A percentile compares a stretch with the other conserved stretches of the same genome.
phyloP scores from a whole-genome alignment of 2,113 vertebrate species.

The Planiliza haematocheilus region DNA sequence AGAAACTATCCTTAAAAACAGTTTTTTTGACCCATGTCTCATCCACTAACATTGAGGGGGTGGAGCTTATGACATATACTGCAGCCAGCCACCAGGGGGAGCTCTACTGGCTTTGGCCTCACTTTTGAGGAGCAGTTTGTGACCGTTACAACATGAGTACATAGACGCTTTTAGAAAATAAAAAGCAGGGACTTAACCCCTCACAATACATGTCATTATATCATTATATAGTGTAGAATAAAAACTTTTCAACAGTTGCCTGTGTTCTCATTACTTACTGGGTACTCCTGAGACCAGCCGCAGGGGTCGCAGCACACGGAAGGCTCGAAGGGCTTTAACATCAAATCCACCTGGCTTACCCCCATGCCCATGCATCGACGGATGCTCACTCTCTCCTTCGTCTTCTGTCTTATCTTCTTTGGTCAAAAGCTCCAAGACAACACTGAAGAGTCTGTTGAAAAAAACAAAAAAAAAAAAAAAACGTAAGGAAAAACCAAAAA shows the following conservation, averaged over 20 bases:
- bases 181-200: conserved; percentile 49
- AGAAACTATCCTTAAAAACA: too few species aligned
- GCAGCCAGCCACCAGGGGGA: too few species aligned
- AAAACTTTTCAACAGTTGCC: too few species aligned
- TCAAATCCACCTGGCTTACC: conserved; percentile 98
- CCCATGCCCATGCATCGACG: conserved; percentile 84
- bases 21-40: too few species aligned
- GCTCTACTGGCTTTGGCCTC: too few species aligned
- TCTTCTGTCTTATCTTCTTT: conserved; percentile 83
- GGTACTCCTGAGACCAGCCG: conserved; percentile 99
- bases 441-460: conserved; percentile 94
- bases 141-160: too few species aligned
- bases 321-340: conserved; percentile 99
- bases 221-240: background rate
- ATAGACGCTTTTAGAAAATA: conserved; percentile 47
- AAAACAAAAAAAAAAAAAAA: conserved; percentile 4
- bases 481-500: too few species aligned
- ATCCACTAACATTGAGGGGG: too few species aligned
- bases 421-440: conserved; percentile 98
- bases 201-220: conserved; percentile 11
- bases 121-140: background rate
- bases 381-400: conserved; percentile 75
- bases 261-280: conserved; percentile 86
- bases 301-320: conserved; percentile 97
- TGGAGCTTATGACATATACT: too few species aligned